Evolutionary conservation across 2,888 invertebrate genomes (phyloP).

Genomic region (Tethea ocularis): DNA sequence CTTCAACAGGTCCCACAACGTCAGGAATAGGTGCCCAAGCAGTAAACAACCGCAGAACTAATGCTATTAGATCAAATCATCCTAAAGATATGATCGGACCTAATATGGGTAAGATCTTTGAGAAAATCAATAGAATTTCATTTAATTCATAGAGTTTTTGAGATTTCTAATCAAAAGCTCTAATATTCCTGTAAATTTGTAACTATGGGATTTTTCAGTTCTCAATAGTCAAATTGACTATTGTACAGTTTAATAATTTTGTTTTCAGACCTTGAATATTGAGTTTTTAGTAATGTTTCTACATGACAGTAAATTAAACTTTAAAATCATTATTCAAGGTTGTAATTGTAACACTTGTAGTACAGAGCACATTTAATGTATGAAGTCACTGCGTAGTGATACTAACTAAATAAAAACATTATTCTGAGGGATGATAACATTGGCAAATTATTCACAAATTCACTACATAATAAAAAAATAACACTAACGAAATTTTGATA

Average conservation of each 20-base stretch:
- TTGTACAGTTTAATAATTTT: neutral
- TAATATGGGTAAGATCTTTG: constrained; percentile 88
- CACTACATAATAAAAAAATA: constrained; percentile 12
- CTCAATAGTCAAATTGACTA: neutral
- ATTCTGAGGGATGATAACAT: constrained; percentile 24
- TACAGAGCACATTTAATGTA: constrained; percentile 49
- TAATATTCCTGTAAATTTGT: neutral
- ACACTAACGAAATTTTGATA: constrained; percentile 8
- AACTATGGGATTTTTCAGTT: neutral
- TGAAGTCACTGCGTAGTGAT: constrained; percentile 50
- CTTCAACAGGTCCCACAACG: constrained; percentile 75
- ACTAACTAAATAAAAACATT: constrained; percentile 21
- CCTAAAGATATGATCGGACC: constrained; percentile 91
- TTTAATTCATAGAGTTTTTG: neutral
- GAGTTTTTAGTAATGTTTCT: constrained; percentile 15
- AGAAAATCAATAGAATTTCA: neutral
- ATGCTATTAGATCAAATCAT: constrained; percentile 94
- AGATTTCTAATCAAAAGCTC: neutral
- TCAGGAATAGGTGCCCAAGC: constrained; percentile 82
- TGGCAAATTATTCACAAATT: constrained; percentile 42
- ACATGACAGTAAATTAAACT: constrained; percentile 10
- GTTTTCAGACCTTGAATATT: constrained; percentile 22
- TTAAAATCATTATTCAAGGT: constrained; percentile 24
- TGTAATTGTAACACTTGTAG: constrained; percentile 39
- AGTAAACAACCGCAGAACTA: constrained; percentile 89